Conservation (phyloP, 2,113 vertebrate genomes). For the Dasyornis broadbenti region DNA sequence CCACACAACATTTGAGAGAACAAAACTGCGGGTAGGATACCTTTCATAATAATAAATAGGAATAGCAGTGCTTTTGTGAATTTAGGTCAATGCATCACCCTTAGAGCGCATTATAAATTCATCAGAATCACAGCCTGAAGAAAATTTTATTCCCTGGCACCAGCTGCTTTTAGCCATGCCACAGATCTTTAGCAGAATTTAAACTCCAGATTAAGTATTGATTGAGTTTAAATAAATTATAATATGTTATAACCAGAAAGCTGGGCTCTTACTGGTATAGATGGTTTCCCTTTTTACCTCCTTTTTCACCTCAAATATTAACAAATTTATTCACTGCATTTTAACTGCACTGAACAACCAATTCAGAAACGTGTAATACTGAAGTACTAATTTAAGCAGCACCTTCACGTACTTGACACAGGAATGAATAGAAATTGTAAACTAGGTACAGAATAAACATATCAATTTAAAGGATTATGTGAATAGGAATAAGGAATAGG, state of each 20-base stretch:
- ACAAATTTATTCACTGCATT: background rate
- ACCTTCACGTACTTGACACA: background rate
- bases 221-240: slow-evolving; percentile 65
- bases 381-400: background rate
- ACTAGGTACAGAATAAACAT: background rate
- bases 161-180: slow-evolving; percentile 41
- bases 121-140: slow-evolving; percentile 68
- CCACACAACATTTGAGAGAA: slow-evolving; percentile 24
- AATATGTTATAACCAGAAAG: slow-evolving; percentile 32
- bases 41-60: slow-evolving; percentile 61
- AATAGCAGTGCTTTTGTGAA: slow-evolving; percentile 57
- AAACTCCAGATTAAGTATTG: slow-evolving; percentile 65
- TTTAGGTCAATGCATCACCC: slow-evolving; percentile 70
- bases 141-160: slow-evolving; percentile 62
- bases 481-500: background rate
- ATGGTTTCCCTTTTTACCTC: background rate
- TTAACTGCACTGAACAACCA: background rate
- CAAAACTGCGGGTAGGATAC: slow-evolving; percentile 20
- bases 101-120: slow-evolving; percentile 67
- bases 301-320: background rate
- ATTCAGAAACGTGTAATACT: background rate
- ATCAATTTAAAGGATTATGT: background rate
- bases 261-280: background rate
- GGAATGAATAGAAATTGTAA: background rate
- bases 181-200: slow-evolving; percentile 66